A percentile compares a stretch with the other conserved stretches of the same genome.
Conservation (phyloP, 1,140 invertebrate species). For the Aporrectodea caliginosa region DNA sequence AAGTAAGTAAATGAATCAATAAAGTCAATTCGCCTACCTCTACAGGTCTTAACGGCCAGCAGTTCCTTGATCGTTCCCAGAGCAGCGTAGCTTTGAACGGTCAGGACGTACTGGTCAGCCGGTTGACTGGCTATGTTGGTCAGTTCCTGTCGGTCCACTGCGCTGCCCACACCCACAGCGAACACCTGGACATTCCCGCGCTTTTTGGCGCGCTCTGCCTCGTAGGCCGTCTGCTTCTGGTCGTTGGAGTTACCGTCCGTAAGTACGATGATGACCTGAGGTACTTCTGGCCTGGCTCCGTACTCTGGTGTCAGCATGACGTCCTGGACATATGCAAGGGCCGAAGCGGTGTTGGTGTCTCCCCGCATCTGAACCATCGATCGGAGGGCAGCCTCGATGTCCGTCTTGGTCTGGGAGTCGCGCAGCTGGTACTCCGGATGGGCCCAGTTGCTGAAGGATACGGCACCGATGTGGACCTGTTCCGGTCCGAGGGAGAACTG, state of each 20-base stretch:
- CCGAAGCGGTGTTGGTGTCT: conserved; percentile 27
- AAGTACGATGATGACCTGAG: conserved; percentile 26
- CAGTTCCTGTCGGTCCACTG: conserved; percentile 8
- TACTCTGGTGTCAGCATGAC: conserved; percentile 15
- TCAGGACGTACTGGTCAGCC: conserved; percentile 16
- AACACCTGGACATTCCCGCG: conserved; percentile 21
- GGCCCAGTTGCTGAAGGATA: conserved; percentile 31
- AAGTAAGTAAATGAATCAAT: too few species aligned
- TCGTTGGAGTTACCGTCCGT: conserved; percentile 29
- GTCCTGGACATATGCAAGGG: conserved; percentile 12
- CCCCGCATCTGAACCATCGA: not conserved
- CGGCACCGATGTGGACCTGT: conserved; percentile 1
- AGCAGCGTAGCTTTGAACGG: conserved; percentile 13
- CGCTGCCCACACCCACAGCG: conserved; percentile 22
- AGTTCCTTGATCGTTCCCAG: conserved; percentile 15
- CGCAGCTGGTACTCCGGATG: conserved; percentile 22
- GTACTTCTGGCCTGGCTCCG: conserved; percentile 20
- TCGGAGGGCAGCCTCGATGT: conserved; percentile 6
- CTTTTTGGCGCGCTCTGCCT: conserved; percentile 7
- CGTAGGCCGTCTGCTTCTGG: conserved; percentile 17
- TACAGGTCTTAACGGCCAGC: conserved; percentile 16
- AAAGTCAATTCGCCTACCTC: conserved; percentile 12
- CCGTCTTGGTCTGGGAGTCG: not conserved
- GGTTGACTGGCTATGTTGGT: conserved; percentile 11
- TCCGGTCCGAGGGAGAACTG: not conserved